These are phyloP conservation scores for Nothoprocta pentlandii DNA, from an alignment of 2,113 vertebrate species.

Conservation along the genomic window DNA sequence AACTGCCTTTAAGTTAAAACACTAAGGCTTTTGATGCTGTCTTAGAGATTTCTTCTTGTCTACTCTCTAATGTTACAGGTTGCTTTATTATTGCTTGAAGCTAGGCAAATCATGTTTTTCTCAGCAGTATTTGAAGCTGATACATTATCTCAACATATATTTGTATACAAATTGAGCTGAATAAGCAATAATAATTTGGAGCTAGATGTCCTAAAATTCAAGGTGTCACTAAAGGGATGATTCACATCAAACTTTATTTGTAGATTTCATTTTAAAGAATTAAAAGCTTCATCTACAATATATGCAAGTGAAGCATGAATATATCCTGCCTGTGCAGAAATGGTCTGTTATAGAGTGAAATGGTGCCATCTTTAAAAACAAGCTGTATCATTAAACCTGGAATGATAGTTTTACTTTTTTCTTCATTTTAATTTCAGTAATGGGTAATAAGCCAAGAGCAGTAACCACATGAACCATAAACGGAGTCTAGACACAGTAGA, in stretches of 20 bases:
- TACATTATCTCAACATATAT: background rate
- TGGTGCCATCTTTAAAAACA: background rate
- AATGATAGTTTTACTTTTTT: background rate
- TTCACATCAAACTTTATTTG: background rate
- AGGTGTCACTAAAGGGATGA: background rate
- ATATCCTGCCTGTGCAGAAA: background rate
- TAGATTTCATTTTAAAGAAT: background rate
- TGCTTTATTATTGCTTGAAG: background rate
- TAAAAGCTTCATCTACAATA: background rate
- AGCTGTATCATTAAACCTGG: background rate
- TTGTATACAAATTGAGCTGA: background rate
- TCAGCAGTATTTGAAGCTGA: background rate
- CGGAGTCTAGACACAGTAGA: background rate
- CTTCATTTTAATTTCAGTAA: background rate
- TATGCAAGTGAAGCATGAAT: background rate
- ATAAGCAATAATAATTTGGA: background rate
- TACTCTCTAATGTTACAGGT: background rate
- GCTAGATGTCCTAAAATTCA: background rate
- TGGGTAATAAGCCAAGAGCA: background rate
- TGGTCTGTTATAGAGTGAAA: background rate
- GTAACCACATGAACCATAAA: background rate
- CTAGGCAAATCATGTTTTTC: background rate
- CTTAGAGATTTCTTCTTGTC: background rate
- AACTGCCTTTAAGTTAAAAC: background rate
- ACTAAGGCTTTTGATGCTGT: background rate